Conservation (phyloP, 2,797 vertebrate species). For the Onychomys arenicola region DNA sequence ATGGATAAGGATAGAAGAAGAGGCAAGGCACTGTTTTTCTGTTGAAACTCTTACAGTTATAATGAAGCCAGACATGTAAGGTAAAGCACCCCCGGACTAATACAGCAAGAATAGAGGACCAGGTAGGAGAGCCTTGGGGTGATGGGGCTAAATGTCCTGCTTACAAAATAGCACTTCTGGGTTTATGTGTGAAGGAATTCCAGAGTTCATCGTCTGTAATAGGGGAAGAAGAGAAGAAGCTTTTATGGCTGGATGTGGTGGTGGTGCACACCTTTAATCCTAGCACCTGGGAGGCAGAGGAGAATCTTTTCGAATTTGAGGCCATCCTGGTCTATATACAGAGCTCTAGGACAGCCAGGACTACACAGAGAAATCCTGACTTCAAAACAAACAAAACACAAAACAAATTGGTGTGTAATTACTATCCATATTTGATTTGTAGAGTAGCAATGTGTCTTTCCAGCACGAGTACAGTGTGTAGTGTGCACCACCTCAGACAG, state of each 20-base stretch:
- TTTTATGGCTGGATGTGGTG: not conserved
- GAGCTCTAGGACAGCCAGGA: not conserved
- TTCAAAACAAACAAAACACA: not conserved
- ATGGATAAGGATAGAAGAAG: not conserved
- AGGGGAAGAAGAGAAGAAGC: not conserved
- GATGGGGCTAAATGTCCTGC: slow-evolving; percentile 21
- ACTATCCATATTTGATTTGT: not conserved
- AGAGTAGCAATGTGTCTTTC: not conserved
- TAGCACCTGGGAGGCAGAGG: not conserved
- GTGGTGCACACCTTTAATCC: not conserved
- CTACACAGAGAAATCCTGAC: not conserved
- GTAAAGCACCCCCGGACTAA: not conserved
- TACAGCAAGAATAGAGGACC: not conserved
- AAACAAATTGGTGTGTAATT: not conserved
- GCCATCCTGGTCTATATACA: not conserved
- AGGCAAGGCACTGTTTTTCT: not conserved
- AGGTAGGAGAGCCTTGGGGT: not conserved
- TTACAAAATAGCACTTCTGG: not conserved
- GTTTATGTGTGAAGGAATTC: slow-evolving; percentile 27
- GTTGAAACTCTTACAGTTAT: slow-evolving; percentile 3
- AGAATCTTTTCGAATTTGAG: not conserved
- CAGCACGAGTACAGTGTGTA: not conserved
- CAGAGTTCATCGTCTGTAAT: not conserved
- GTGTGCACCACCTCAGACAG: not conserved
- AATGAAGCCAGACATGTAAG: not conserved